Base-by-base conservation (phyloP, 2,797 vertebrate genomes). In the Pteropus rufus region DNA sequence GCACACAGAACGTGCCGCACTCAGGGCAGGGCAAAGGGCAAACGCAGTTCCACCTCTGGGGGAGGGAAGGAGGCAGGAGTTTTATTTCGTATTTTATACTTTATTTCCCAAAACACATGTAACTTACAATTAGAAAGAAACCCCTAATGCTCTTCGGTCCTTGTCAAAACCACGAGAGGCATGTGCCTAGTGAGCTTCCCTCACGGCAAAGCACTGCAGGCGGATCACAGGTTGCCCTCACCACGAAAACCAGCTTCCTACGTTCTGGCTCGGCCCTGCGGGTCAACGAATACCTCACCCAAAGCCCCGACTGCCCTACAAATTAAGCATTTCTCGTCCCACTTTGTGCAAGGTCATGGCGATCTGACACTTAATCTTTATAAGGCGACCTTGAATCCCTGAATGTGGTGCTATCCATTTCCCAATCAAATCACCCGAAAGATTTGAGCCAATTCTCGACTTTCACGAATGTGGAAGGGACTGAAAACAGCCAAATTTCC, bases 1-100 rank as follows among this genome's bases (percentile, higher is more conserved):
- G 14, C 7, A 0, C 5, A 16, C 44, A 11, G 24, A 10, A 9
- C 2, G 5, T 58, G 4, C 58, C 19, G 0, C 15, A 4, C 69
- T 26, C 44, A 16, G n/a, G 7, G 18, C 29, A 15, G 58, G 41
- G 44, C 46, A 16, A 12, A 26, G 12, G 24, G 14, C 34, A 83
- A 19, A 31, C 29, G n/a, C 56, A n/a, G 64, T 24, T 1, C 14
- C 23, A 15, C 16, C 64, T 64, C 87, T 5, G 29, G 39, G 18
- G 8, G 69, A 34, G 3, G 65, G 65, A 11, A 15, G 29, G 8
- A 58, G 29, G 31, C 0, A 7, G 0, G 7, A 16, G 41, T 44
- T 69, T 54, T 36, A 23, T 39, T 26, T 52, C 73, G 79, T 21
- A 23, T 41, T 70, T 56, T 21, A 46, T 5, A 41, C n/a, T 73